A percentile compares a stretch with the other conserved stretches of the same genome.
Evolutionary conservation across 2,113 vertebrate genomes (phyloP).

Genomic region (Thamnaconus septentrionalis): DNA sequence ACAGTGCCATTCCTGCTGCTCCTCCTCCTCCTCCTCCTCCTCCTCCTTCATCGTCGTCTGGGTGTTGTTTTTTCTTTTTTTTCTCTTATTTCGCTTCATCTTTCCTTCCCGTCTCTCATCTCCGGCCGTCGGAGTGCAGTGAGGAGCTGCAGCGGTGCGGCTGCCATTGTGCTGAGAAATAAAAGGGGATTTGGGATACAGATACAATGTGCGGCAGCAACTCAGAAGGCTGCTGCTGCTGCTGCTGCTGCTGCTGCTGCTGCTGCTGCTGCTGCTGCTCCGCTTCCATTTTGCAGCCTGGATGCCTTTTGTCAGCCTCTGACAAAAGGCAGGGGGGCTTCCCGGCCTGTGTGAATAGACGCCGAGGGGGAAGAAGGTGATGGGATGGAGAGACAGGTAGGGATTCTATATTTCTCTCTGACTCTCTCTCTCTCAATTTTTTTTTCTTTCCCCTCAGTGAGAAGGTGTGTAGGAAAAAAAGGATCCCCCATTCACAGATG

Average conservation of each 20-base stretch:
- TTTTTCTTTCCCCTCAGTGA: too few species aligned
- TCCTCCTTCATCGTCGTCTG: slow-evolving; percentile 8
- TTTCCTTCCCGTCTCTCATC: too few species aligned
- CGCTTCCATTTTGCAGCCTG: slow-evolving; percentile 74
- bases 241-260: slow-evolving; percentile 4
- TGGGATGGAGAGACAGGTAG: slow-evolving; percentile 2
- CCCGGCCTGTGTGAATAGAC: slow-evolving; percentile 30
- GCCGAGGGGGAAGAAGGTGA: slow-evolving; percentile 5
- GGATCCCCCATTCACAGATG: not conserved
- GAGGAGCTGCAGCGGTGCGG: slow-evolving; percentile 12
- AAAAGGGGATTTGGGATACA: slow-evolving; percentile 38
- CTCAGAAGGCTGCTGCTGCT: not conserved
- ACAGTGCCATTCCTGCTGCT: slow-evolving; percentile 40
- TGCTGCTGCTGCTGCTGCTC: slow-evolving; percentile 6
- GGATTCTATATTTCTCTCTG: not conserved
- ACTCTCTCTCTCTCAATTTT: too few species aligned
- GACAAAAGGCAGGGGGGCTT: slow-evolving; percentile 37
- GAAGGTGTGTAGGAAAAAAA: not conserved
- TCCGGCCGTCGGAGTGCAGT: too few species aligned
- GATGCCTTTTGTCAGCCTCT: slow-evolving; percentile 45
- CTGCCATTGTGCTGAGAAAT: slow-evolving; percentile 28
- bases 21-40: slow-evolving; percentile 16
- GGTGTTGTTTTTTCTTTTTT: not conserved
- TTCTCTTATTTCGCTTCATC: too few species aligned
- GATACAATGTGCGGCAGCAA: slow-evolving; percentile 16